Base-by-base conservation (phyloP, 1,140 invertebrate genomes). In the Drosophila funebris region DNA sequence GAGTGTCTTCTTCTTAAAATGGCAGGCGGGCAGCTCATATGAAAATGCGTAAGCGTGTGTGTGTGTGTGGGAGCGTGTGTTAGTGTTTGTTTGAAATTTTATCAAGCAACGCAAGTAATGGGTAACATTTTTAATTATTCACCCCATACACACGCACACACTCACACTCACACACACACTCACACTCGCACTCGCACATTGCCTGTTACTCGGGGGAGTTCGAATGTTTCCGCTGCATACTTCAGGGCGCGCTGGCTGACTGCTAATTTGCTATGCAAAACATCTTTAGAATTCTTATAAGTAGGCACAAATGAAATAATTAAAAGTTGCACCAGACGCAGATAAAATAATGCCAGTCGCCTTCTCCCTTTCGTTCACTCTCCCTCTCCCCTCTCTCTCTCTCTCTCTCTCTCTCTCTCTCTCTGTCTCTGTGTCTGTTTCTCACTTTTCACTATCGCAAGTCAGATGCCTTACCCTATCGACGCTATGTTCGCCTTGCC, bases 101-200 rank as follows among this genome's bases (percentile, higher is more conserved):
- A 87, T 71, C 78, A 74, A 77, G 73, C 75, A 61, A 61, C 74
- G 78, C 78, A 78, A 90, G 84, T 90, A 88, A 91, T 90, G 90
- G 83, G 69, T 90, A 84, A 79, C 81, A 91, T 91, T 91, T 91
- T 90, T 91, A 91, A 91, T 91, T 91, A 88, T 82, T 88, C 78
- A 76, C 60, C 48, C 54, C 66, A 8, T 24, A 33, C 16, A 36
- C 39, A 31, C 41, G 20, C 16, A 44, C 53, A 31, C 43, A 20
- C 31, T 41, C 41, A 4, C 61, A 67, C 66, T 57, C 48, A 57
- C 54, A 62, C 48, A 27, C 9, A 3, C 53, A 52, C 31, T 41
- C 41, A 4, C 61, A 67, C 66, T 57, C 48, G 52, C 54, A 62
- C 48, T 20, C 9, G 1, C 53, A 52, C n/a, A n/a, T n/a, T n/a